Base-by-base conservation (phyloP, 2,888 invertebrate genomes). In the Dolichomitus sp. region DNA sequence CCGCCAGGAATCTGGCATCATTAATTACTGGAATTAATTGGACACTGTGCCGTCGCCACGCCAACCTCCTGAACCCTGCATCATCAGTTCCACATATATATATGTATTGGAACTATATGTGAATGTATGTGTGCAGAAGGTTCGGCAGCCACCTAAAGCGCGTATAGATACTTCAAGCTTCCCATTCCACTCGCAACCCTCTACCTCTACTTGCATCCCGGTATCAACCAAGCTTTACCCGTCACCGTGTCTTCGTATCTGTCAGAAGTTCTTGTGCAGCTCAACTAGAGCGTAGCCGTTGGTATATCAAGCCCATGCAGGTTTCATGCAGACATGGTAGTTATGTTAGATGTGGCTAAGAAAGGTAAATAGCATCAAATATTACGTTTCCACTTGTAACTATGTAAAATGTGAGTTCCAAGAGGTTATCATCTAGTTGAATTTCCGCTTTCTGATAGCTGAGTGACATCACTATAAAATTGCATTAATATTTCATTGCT, bases 11-110 rank as follows among this genome's bases (percentile, higher is more conserved):
- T 83, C 80, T 76, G 83, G 80, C 83, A 80, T 83, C 82, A 84
- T 84, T 84, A 84, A 84, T 84, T 83, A 82, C 84, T 66, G 59
- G 80, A 80, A 84, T 84, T 84, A 84, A 84, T 84, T 84, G 82
- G 80, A 84, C 83, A 84, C 83, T 76, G 76, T 83, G 73, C 80
- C 83, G 78, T 79, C 78, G 70, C 82, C 74, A 63, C 74, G 23
- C 74, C 65, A 61, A 42, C 19, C 83, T 77, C 40, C 66, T 61
- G 48, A 73, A 73, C 75, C 54, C 68, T 68, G 57, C 54, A 72
- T 76, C 66, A 73, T 45, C 72, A 37, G 66, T 52, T 69, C n/a
- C 37, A 72, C 52, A 37, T 69, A 69, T 14, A 54, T 54, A 9
- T 50, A 50, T 19, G 2, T 23, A 23, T 23, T 12, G 4, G 1